A percentile compares a stretch with the other conserved stretches of the same genome.
Conservation (phyloP, 1,140 invertebrate genomes). For the Drosophila auraria region DNA sequence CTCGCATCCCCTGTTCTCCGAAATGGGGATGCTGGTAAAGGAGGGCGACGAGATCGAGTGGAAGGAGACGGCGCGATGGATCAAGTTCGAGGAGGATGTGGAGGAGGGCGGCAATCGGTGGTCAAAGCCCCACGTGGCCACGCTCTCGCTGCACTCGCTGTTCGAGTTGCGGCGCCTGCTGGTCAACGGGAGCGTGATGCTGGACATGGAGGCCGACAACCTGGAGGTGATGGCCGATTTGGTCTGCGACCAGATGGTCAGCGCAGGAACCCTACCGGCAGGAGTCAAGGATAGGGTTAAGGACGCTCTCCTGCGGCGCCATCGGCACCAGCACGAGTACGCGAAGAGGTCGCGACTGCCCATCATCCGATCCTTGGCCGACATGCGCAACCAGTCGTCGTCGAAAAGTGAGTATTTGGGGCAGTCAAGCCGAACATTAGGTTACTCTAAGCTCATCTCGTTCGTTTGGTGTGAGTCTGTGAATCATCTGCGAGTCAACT, state of each 20-base stretch:
- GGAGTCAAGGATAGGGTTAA: constrained; percentile 93
- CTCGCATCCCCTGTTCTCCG: constrained; percentile 96
- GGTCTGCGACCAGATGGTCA: constrained; percentile 96
- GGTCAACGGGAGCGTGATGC: constrained; percentile 95
- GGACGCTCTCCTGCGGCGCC: constrained; percentile 94
- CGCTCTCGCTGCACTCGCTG: constrained; percentile 94
- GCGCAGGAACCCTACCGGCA: constrained; percentile 90
- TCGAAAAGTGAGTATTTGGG: constrained; percentile 94
- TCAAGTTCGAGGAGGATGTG: constrained; percentile 98
- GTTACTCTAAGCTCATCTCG: constrained; percentile 63
- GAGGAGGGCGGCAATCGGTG: constrained; percentile 97
- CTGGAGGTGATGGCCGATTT: constrained; percentile 96
- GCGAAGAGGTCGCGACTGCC: constrained; percentile 93
- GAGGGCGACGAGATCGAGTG: constrained; percentile 96
- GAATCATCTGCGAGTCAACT: constrained; percentile 29
- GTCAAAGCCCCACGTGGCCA: constrained; percentile 98
- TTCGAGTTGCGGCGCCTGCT: constrained; percentile 95
- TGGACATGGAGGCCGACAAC: constrained; percentile 94
- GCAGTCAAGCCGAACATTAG: not conserved
- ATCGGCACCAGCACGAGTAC: constrained; percentile 97
- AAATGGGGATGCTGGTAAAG: constrained; percentile 96
- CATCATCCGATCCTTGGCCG: constrained; percentile 97
- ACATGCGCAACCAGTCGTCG: constrained; percentile 98
- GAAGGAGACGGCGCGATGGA: constrained; percentile 99
- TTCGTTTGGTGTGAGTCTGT: constrained; percentile 57